Percentiles rank a stretch among this genome's conserved stretches.
These are phyloP conservation scores for Bambusicola thoracicus DNA, from an alignment of 2,113 vertebrate species.

Conservation along the genomic window DNA sequence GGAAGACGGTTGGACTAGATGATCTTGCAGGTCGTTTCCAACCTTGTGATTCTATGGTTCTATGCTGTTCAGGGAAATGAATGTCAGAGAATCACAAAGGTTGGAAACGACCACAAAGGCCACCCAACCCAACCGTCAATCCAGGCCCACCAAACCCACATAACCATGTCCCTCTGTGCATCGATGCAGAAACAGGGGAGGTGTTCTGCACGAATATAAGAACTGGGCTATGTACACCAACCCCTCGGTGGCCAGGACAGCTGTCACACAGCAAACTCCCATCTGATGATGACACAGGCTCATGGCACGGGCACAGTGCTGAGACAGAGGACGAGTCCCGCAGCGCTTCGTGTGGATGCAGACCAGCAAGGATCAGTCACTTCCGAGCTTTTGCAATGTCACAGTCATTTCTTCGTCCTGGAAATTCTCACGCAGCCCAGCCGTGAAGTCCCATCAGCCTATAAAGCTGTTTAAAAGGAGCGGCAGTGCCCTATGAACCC, in stretches of 20 bases:
- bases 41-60: too few species aligned
- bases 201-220: not conserved
- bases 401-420: not conserved
- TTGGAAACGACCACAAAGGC: too few species aligned
- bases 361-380: not conserved
- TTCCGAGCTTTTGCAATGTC: conserved; percentile 12
- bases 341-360: not conserved
- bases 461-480: not conserved
- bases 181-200: fast-evolving
- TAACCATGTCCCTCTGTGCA: too few species aligned
- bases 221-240: fast-evolving
- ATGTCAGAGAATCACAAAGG: not conserved
- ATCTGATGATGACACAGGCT: not conserved
- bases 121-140: too few species aligned
- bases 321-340: not conserved
- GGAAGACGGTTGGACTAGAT: too few species aligned
- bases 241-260: not conserved
- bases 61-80: fast-evolving
- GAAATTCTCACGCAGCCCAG: not conserved
- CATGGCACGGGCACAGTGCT: fast-evolving
- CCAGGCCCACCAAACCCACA: too few species aligned
- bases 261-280: not conserved
- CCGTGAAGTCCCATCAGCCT: not conserved
- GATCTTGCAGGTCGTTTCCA: too few species aligned
- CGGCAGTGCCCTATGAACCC: conserved; percentile 42